Base-by-base conservation (phyloP, 2,888 invertebrate species). In the Amaurobius ferox region DNA sequence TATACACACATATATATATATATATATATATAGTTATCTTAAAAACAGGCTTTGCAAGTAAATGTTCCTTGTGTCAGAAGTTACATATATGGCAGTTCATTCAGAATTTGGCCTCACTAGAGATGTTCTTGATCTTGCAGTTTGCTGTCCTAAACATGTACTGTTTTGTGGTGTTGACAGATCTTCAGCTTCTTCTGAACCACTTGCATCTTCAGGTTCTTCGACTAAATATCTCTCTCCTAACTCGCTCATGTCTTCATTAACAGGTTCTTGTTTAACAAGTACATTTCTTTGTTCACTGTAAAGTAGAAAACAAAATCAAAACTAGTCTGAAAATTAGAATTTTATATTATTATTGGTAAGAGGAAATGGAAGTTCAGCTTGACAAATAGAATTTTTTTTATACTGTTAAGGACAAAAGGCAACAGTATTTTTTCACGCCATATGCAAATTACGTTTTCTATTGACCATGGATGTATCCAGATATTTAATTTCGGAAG, bases 131-230 rank as follows among this genome's bases (percentile, higher is more conserved):
- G 81, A 64, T 70, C 81, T 70, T 73, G 73, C 67, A 35, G 76
- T 32, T 26, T 55, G 67, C 28, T 76, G 76, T 16, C 71, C 71
- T 76, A 83, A 44, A 70, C 76, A 83, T 48, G 76, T 76, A 76
- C 64, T 83, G 40, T 55, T 71, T 83, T 83, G 81, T 26, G 76
- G 76, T 71, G 81, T 48, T 64, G 81, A 83, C 35, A 85, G 39
- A 66, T 85, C 83, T 77, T 85, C 83, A 9, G 83, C 83, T 77
- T 85, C 83, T 72, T 85, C 83, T 39, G 81, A 67, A 29, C 81
- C 76, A 71, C 81, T 83, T 6, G 64, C 81, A 55, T 83, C 81
- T 70, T 74, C 81, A 30, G 81, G 81, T 71, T 83, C 81, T 64
- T 83, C 81, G n/a, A 83, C 81, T 13, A 83, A 30, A 26, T 83